Evolutionary conservation across 2,888 invertebrate species (phyloP).

Genomic region (Diadromus collaris): DNA sequence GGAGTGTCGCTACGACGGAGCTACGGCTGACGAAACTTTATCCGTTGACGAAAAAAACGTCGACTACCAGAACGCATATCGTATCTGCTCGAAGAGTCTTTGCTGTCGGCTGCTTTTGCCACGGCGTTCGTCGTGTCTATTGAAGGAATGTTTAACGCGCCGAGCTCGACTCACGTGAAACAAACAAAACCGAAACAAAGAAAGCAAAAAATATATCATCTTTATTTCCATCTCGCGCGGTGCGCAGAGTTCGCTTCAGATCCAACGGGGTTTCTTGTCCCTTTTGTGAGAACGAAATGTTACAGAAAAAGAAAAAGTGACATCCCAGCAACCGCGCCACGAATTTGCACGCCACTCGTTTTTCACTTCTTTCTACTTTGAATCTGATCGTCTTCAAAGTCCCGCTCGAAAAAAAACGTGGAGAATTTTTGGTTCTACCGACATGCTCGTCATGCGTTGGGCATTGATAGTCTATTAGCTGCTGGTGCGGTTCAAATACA

Average conservation of each 20-base stretch:
- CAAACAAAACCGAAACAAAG: slow-evolving; percentile 16
- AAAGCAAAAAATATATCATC: slow-evolving; percentile 22
- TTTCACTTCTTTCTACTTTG: background rate
- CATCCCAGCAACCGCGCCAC: background rate
- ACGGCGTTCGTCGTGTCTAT: slow-evolving; percentile 69
- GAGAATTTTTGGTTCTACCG: too few relatives aligned
- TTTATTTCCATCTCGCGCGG: slow-evolving; percentile 61
- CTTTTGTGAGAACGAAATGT: background rate
- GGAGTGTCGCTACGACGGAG: slow-evolving; percentile 43
- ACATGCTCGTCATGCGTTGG: too few relatives aligned
- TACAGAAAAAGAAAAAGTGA: background rate
- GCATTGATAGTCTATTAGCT: too few relatives aligned
- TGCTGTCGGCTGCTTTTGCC: slow-evolving; percentile 39
- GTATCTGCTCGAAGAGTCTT: slow-evolving; percentile 57
- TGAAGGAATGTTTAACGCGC: slow-evolving; percentile 74
- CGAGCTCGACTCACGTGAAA: slow-evolving; percentile 59
- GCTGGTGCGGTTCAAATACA: too few relatives aligned
- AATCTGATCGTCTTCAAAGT: too few relatives aligned
- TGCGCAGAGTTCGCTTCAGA: slow-evolving; percentile 70
- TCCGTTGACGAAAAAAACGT: slow-evolving; percentile 17
- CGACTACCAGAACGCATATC: slow-evolving; percentile 54
- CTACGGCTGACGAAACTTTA: slow-evolving; percentile 53
- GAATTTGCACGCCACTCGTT: background rate
- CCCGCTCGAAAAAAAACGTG: too few relatives aligned
- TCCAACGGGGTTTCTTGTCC: slow-evolving; percentile 69